phyloP scores from a whole-genome alignment of 2,113 vertebrate species.

The Pomatostomus ruficeps region DNA sequence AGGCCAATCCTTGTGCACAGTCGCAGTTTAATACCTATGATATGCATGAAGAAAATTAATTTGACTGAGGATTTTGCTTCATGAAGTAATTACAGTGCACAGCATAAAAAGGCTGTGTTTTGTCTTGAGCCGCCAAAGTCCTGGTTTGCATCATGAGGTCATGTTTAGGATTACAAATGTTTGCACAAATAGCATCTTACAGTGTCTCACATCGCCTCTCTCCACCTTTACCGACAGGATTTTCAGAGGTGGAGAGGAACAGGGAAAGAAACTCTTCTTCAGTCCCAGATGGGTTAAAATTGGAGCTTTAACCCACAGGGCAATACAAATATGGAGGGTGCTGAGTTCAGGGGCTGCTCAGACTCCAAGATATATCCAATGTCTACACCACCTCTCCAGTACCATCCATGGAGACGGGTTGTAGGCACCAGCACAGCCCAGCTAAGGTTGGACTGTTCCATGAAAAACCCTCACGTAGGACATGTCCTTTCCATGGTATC shows the following conservation, averaged over 20 bases:
- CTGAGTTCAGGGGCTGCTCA: neutral
- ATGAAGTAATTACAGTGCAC: conserved; percentile 40
- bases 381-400: neutral
- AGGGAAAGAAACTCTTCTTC: neutral
- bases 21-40: conserved; percentile 4
- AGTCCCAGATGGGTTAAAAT: neutral
- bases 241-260: neutral
- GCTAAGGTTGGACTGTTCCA: neutral
- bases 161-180: neutral
- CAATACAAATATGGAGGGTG: neutral
- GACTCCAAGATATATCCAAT: neutral
- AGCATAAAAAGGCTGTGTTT: conserved; percentile 34
- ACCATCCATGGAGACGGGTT: neutral
- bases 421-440: neutral
- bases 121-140: neutral
- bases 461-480: accelerated
- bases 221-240: neutral
- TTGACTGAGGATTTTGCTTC: conserved; percentile 43
- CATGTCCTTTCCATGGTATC: neutral
- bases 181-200: neutral
- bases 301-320: neutral
- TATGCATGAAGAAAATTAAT: conserved; percentile 20
- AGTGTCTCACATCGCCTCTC: neutral
- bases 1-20: neutral
- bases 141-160: neutral